phyloP scores from a whole-genome alignment of 2,888 invertebrate genomes.

The Mesorhabditis spiculigera region DNA sequence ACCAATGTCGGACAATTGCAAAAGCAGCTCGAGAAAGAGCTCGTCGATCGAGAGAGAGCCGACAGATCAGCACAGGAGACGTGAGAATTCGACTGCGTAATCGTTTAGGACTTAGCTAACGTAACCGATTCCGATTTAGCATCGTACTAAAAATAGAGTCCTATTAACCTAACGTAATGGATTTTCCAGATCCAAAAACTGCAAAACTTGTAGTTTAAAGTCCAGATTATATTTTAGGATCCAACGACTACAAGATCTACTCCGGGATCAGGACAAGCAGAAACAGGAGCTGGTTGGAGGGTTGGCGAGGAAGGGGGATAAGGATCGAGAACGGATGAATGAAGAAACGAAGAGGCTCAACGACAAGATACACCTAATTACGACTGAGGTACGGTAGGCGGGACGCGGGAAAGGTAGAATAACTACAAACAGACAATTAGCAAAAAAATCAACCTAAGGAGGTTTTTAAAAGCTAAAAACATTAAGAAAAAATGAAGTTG shows the following conservation, averaged over 20 bases:
- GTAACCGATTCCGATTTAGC: too few relatives aligned
- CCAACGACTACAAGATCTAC: slow-evolving; percentile 41
- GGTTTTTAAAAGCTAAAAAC: too few relatives aligned
- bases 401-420: neutral
- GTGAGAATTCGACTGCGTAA: slow-evolving; percentile 15
- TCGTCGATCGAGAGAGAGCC: slow-evolving; percentile 44
- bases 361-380: slow-evolving; percentile 49
- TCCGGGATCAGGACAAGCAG: slow-evolving; percentile 46
- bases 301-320: slow-evolving; percentile 44
- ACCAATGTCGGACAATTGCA: slow-evolving; percentile 46
- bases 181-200: neutral
- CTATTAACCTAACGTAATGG: too few relatives aligned
- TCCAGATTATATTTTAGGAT: slow-evolving; percentile 32
- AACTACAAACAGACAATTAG: too few relatives aligned
- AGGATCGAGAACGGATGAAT: slow-evolving; percentile 44
- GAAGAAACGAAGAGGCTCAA: slow-evolving; percentile 51
- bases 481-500: too few relatives aligned
- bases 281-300: slow-evolving; percentile 45
- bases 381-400: slow-evolving; percentile 37
- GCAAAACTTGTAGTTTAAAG: neutral
- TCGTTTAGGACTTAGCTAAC: too few relatives aligned
- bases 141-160: too few relatives aligned
- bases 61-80: slow-evolving; percentile 32
- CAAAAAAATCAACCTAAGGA: too few relatives aligned
- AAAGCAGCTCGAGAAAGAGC: slow-evolving; percentile 41